phyloP scores from a whole-genome alignment of 2,113 vertebrate species.

The Ariopsis seemanni region DNA sequence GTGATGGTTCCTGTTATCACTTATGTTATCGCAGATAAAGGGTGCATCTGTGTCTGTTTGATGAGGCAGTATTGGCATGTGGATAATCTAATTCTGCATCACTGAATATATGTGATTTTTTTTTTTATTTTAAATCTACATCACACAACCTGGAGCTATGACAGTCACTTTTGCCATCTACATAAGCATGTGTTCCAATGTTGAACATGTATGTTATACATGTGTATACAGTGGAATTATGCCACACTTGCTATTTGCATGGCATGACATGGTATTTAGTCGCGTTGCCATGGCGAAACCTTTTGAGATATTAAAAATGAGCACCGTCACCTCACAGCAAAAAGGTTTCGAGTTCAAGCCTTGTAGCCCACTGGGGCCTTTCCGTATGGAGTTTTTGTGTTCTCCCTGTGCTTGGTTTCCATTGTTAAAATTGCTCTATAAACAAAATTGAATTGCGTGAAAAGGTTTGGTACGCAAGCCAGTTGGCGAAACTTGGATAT shows the following conservation, averaged over 20 bases:
- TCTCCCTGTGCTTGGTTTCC: neutral
- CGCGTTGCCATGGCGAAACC: too few relatives aligned
- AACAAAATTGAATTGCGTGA: neutral
- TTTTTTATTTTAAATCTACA: neutral
- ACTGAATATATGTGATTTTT: neutral
- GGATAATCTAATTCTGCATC: neutral
- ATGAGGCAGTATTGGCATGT: neutral
- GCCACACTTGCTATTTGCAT: too few relatives aligned
- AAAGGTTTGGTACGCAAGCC: neutral
- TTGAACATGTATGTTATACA: neutral
- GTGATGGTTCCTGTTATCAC: neutral
- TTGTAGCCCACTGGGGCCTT: too few relatives aligned
- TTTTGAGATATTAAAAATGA: too few relatives aligned
- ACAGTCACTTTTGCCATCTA: neutral
- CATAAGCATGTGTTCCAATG: neutral
- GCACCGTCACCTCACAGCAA: too few relatives aligned
- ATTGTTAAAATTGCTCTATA: neutral
- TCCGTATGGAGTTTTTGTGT: too few relatives aligned
- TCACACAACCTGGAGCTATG: neutral
- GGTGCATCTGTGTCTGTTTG: neutral
- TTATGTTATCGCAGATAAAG: neutral
- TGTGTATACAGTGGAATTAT: neutral
- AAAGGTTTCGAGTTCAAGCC: too few relatives aligned
- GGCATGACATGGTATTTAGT: too few relatives aligned
- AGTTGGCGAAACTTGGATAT: neutral